Percentiles rank a stretch among this genome's conserved stretches.
phyloP scores from a whole-genome alignment of 2,888 invertebrate genomes.

The Norana najaformis region DNA sequence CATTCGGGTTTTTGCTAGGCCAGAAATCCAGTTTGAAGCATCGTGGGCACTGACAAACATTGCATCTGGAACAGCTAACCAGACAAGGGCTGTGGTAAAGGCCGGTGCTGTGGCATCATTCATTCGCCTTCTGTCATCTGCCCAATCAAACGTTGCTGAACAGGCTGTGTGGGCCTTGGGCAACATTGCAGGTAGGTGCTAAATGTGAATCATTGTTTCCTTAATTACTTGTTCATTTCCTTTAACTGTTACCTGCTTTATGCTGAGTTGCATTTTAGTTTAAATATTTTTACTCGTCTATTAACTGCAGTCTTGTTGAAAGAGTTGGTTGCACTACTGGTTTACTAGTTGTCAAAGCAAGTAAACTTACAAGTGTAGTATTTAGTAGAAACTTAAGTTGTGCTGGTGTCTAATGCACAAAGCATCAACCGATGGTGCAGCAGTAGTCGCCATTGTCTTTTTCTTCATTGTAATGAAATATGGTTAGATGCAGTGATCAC shows the following conservation, averaged over 20 bases:
- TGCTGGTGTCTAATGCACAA: too few relatives aligned
- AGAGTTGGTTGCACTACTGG: neutral
- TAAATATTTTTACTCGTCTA: neutral
- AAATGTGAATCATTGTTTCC: conserved; percentile 36
- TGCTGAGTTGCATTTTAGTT: too few relatives aligned
- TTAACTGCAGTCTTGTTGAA: neutral
- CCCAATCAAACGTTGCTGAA: conserved; percentile 70
- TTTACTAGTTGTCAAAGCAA: too few relatives aligned
- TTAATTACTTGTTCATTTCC: neutral
- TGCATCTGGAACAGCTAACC: conserved; percentile 88
- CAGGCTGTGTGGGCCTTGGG: conserved; percentile 94
- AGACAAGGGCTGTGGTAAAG: conserved; percentile 84
- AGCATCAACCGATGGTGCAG: neutral
- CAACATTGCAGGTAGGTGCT: conserved; percentile 85
- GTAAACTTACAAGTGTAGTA: too few relatives aligned
- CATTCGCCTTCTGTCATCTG: conserved; percentile 73
- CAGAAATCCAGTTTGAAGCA: conserved; percentile 79
- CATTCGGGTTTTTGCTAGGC: conserved; percentile 46
- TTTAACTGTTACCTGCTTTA: neutral
- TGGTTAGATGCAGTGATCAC: too few relatives aligned
- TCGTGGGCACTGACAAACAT: conserved; percentile 97
- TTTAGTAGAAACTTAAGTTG: too few relatives aligned
- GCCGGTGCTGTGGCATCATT: conserved; percentile 84
- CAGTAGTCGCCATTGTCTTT: too few relatives aligned
- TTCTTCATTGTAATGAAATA: too few relatives aligned